Conservation (phyloP, 1,140 invertebrate species). For the Colletes gigas region DNA sequence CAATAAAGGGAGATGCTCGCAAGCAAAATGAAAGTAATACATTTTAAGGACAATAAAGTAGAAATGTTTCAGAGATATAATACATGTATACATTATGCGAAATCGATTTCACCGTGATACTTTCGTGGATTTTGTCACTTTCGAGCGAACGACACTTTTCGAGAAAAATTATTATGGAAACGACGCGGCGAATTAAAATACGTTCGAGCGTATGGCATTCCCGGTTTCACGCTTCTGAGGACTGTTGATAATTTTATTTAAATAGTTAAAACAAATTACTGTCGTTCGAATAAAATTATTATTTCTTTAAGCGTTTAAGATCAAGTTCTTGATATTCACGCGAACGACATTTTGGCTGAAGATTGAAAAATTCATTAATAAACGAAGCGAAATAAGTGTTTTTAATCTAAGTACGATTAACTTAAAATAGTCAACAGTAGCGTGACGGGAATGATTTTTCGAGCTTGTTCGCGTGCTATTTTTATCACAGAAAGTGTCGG, state of each 20-base stretch:
- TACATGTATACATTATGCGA: not conserved
- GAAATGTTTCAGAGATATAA: constrained; percentile 24
- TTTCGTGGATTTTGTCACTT: not conserved
- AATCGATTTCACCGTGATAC: constrained; percentile 25
- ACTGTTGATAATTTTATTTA: not conserved
- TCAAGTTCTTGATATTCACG: no score
- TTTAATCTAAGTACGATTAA: no score
- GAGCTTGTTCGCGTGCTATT: no score
- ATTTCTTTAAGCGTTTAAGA: no score
- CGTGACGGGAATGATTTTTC: no score
- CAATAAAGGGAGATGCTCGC: constrained; percentile 72
- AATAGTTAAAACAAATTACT: no score
- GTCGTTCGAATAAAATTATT: no score
- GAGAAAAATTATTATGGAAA: not conserved
- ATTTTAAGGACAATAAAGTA: constrained; percentile 74
- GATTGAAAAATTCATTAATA: no score
- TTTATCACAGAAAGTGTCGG: constrained; percentile 11
- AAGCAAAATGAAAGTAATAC: constrained; percentile 72
- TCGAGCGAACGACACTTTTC: not conserved
- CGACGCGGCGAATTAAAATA: no score
- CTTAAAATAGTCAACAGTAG: no score
- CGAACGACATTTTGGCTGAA: no score
- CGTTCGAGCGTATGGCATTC: not conserved
- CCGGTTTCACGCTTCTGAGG: not conserved
- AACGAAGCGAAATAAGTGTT: no score